Evolutionary conservation across 2,113 vertebrate species (phyloP).

Genomic region (cat (Felis catus)): F.catus_Fca126_mat1.0 CM031415.1:161414501-161415000

Average conservation of each 20-base stretch:
- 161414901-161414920: accelerated
- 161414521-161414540: not conserved
- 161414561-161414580: not conserved
- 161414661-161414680: not conserved
- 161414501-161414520: not conserved
- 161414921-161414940: not conserved
- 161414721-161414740: not conserved
- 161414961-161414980: not conserved
- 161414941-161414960: not conserved
- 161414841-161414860: not conserved
- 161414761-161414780: not conserved
- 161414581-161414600: not conserved
- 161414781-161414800: not conserved
- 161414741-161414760: not conserved
- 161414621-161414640: not conserved
- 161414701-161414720: not conserved
- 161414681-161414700: not conserved
- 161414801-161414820: not conserved
- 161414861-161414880: not conserved
- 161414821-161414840: not conserved
- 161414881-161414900: not conserved
- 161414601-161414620: too few species aligned
- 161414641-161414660: not conserved
- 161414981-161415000: not conserved
- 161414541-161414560: not conserved